A percentile compares a stretch with the other conserved stretches of the same genome.
Evolutionary conservation across 2,888 invertebrate genomes (phyloP).

Genomic region (Limnephilus auricula): DNA sequence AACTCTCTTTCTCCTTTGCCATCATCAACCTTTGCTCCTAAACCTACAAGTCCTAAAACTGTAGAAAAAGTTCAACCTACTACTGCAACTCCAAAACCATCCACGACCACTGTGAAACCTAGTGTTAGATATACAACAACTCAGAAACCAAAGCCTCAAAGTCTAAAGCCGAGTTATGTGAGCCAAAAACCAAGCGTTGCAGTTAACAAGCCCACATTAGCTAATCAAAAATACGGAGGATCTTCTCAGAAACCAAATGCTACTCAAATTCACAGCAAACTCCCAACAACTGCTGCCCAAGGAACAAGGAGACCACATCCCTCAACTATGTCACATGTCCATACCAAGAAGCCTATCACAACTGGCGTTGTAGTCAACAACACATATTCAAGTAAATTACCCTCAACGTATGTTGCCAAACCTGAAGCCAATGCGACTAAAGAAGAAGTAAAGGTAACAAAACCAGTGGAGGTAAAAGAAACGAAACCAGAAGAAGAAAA

Average conservation of each 20-base stretch:
- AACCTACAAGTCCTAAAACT: conserved; percentile 40
- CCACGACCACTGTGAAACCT: neutral
- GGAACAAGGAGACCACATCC: conserved; percentile 51
- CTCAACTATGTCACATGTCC: conserved; percentile 45
- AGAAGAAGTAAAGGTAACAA: conserved; percentile 70
- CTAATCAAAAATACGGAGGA: conserved; percentile 50
- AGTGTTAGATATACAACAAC: conserved; percentile 39
- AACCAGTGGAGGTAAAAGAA: conserved; percentile 68
- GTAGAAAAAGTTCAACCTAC: neutral
- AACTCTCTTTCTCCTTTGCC: conserved; percentile 66
- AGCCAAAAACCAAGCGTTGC: conserved; percentile 25
- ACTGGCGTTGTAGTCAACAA: conserved; percentile 59
- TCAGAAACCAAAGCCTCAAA: conserved; percentile 28
- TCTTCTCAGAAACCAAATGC: conserved; percentile 29
- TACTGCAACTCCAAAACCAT: conserved; percentile 4
- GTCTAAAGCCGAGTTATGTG: conserved; percentile 11
- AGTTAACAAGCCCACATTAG: conserved; percentile 42
- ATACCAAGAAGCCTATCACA: conserved; percentile 62
- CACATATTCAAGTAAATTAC: conserved; percentile 48
- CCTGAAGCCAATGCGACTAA: conserved; percentile 68
- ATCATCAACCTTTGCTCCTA: conserved; percentile 7
- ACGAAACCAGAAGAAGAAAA: conserved; percentile 67
- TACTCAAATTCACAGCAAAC: conserved; percentile 21
- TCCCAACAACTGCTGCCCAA: conserved; percentile 18
- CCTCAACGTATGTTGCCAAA: neutral